phyloP scores from a whole-genome alignment of 2,888 invertebrate species.

The Rhagium mordax region DNA sequence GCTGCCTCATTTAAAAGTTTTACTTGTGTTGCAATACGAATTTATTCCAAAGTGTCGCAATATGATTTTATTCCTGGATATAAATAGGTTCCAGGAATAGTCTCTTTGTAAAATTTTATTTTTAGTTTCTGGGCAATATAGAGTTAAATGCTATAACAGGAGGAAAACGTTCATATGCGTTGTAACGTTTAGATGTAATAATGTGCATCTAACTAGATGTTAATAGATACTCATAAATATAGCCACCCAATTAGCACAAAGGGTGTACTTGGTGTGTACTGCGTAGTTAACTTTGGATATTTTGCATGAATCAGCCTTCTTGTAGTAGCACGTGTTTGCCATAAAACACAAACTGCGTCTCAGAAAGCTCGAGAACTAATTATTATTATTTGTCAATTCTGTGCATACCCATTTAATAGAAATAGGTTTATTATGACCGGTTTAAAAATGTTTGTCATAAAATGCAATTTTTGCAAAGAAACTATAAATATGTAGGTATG shows the following conservation, averaged over 20 bases:
- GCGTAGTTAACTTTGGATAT: slow-evolving; percentile 45
- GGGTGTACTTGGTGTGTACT: slow-evolving; percentile 15
- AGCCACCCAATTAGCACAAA: slow-evolving; percentile 35
- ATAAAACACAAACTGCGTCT: slow-evolving; percentile 41
- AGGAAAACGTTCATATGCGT: neutral
- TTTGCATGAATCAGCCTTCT: slow-evolving; percentile 50
- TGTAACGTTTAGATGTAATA: slow-evolving; percentile 6
- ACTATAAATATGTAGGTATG: too few species aligned
- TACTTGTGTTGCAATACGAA: neutral
- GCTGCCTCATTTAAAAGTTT: neutral
- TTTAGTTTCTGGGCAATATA: neutral
- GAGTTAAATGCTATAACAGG: neutral
- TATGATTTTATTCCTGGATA: neutral
- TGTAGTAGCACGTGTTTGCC: slow-evolving; percentile 45
- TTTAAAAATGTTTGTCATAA: too few species aligned
- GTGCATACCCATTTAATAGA: too few species aligned
- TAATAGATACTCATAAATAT: slow-evolving; percentile 23
- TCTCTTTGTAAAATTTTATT: neutral
- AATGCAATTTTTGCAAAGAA: too few species aligned
- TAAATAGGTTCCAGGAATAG: neutral
- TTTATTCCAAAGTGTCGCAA: neutral
- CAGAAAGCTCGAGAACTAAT: slow-evolving; percentile 1
- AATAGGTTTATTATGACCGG: too few species aligned
- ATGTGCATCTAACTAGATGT: slow-evolving; percentile 11
- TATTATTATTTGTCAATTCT: slow-evolving; percentile 21